A percentile compares a stretch with the other conserved stretches of the same genome.
phyloP scores from a whole-genome alignment of 2,113 vertebrate species.

The Odontesthes bonariensis region DNA sequence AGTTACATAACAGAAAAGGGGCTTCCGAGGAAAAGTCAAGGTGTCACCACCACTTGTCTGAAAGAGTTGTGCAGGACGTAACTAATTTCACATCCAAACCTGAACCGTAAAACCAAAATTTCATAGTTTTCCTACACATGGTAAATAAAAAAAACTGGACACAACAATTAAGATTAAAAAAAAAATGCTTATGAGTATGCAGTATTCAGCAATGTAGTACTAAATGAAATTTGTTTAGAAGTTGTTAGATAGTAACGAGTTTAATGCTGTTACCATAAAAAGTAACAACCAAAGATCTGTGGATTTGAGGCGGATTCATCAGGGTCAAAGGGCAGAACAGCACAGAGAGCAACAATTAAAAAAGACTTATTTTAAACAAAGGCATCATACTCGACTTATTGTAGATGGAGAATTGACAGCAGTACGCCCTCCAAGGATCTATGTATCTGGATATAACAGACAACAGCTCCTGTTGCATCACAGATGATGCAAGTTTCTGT shows the following conservation, averaged over 20 bases:
- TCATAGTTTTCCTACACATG: neutral
- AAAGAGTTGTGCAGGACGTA: constrained; percentile 43
- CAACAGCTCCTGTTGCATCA: neutral
- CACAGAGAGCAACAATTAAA: neutral
- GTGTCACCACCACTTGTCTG: constrained; percentile 55
- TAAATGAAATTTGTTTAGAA: neutral
- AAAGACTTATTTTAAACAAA: neutral
- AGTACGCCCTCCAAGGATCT: neutral
- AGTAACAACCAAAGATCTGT: neutral
- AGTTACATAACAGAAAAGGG: constrained; percentile 76
- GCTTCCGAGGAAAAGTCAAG: constrained; percentile 76
- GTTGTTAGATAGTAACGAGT: neutral
- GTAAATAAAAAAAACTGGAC: neutral
- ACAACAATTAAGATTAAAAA: neutral
- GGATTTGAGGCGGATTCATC: neutral
- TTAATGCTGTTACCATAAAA: neutral
- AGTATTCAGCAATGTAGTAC: neutral
- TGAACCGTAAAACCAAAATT: neutral
- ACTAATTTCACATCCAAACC: constrained; percentile 26
- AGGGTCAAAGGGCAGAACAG: neutral
- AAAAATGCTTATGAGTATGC: neutral
- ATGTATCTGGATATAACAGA: neutral
- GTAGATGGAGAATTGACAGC: neutral
- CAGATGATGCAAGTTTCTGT: neutral
- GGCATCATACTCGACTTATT: neutral